Evolutionary conservation across 2,113 vertebrate species (phyloP).

Genomic region (Gorsachius goisagi): DNA sequence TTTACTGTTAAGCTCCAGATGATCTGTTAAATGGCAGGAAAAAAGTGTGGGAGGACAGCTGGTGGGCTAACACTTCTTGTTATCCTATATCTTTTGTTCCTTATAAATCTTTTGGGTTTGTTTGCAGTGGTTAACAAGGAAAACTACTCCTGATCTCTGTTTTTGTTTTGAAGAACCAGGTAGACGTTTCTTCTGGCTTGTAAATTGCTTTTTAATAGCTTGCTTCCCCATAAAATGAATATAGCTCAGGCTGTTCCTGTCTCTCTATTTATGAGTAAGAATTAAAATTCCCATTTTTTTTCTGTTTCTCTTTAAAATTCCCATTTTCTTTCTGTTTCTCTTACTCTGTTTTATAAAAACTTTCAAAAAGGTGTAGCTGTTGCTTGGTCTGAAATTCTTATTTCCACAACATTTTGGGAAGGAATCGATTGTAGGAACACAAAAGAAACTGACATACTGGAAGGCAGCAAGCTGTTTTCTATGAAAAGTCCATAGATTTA

Average conservation of each 20-base stretch:
- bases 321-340: not conserved
- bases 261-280: not conserved
- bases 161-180: not conserved
- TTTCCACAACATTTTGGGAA: not conserved
- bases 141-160: not conserved
- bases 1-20: conserved; percentile 23
- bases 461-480: not conserved
- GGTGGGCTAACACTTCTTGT: not conserved
- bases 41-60: not conserved
- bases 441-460: not conserved
- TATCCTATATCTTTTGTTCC: not conserved
- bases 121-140: not conserved
- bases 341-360: not conserved
- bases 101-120: not conserved
- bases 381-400: not conserved
- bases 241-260: not conserved
- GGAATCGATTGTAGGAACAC: not conserved
- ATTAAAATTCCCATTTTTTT: not conserved
- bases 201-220: conserved; percentile 8
- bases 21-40: conserved; percentile 21
- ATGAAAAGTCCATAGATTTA: not conserved
- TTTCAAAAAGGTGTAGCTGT: not conserved
- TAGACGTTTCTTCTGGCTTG: not conserved
- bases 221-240: not conserved
- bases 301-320: not conserved